A percentile compares a stretch with the other conserved stretches of the same genome.
Conservation (phyloP, 2,797 vertebrate genomes). For the Trachurus trachurus region DNA sequence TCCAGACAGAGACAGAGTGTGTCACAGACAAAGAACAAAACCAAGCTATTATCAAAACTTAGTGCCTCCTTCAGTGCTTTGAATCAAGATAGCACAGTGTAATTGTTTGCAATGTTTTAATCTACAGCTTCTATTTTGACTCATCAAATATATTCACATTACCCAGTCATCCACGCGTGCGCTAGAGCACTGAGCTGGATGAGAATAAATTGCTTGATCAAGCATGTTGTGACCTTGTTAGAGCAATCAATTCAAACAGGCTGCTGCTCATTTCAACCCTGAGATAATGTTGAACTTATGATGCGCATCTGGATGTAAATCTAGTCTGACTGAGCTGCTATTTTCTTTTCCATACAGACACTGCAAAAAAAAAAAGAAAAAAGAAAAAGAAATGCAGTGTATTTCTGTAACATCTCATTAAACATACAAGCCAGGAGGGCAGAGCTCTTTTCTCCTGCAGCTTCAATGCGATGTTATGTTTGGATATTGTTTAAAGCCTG, state of each 20-base stretch:
- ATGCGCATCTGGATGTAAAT: conserved; percentile 56
- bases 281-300: conserved; percentile 43
- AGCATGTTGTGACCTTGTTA: conserved; percentile 71
- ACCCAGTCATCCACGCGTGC: conserved; percentile 40
- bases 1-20: conserved; percentile 34
- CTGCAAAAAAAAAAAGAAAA: conserved; percentile 28
- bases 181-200: conserved; percentile 58
- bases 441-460: conserved; percentile 35
- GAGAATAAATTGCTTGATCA: conserved; percentile 67
- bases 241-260: conserved; percentile 66
- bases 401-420: conserved; percentile 65
- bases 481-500: conserved; percentile 45
- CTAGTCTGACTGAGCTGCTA: conserved; percentile 41
- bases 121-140: conserved; percentile 50
- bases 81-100: conserved; percentile 30
- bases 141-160: conserved; percentile 47
- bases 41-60: conserved; percentile 10
- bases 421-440: conserved; percentile 30
- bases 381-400: conserved; percentile 13
- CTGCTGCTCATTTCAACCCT: conserved; percentile 50
- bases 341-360: conserved; percentile 15
- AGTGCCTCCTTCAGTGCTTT: conserved; percentile 2
- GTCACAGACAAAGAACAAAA: conserved; percentile 30
- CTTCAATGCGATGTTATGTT: conserved; percentile 39
- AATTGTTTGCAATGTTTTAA: conserved; percentile 25